These are phyloP conservation scores for Cirrhinus molitorella DNA, from an alignment of 2,797 vertebrate genomes.

Conservation along the genomic window DNA sequence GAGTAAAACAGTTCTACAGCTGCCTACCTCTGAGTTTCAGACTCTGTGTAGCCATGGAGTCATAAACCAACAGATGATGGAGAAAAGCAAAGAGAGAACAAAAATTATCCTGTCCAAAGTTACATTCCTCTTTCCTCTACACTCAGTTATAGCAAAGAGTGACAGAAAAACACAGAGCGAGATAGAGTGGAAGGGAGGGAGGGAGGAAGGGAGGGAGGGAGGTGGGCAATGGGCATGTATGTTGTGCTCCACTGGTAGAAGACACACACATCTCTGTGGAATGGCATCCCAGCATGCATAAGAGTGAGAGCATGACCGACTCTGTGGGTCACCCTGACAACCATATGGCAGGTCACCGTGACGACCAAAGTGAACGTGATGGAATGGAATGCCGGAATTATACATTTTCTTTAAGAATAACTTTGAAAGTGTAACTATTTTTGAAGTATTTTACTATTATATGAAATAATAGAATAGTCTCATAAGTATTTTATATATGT, in stretches of 20 bases:
- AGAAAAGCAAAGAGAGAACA: constrained; percentile 52
- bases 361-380: constrained; percentile 36
- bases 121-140: constrained; percentile 56
- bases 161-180: constrained; percentile 59
- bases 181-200: constrained; percentile 59
- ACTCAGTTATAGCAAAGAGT: constrained; percentile 68
- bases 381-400: constrained; percentile 22
- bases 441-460: neutral
- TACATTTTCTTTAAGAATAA: neutral
- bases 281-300: constrained; percentile 66
- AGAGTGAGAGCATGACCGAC: constrained; percentile 47
- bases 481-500: neutral
- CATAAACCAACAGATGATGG: constrained; percentile 36
- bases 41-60: constrained; percentile 72
- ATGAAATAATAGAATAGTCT: neutral
- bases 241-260: constrained; percentile 63
- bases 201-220: constrained; percentile 64
- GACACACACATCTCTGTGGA: constrained; percentile 70
- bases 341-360: constrained; percentile 38
- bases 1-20: neutral
- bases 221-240: constrained; percentile 63
- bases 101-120: constrained; percentile 34
- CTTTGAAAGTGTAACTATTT: neutral
- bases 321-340: constrained; percentile 37
- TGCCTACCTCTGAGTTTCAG: constrained; percentile 76